These are phyloP conservation scores for Syrphus vitripennis DNA, from an alignment of 2,888 invertebrate genomes.

Conservation along the genomic window DNA sequence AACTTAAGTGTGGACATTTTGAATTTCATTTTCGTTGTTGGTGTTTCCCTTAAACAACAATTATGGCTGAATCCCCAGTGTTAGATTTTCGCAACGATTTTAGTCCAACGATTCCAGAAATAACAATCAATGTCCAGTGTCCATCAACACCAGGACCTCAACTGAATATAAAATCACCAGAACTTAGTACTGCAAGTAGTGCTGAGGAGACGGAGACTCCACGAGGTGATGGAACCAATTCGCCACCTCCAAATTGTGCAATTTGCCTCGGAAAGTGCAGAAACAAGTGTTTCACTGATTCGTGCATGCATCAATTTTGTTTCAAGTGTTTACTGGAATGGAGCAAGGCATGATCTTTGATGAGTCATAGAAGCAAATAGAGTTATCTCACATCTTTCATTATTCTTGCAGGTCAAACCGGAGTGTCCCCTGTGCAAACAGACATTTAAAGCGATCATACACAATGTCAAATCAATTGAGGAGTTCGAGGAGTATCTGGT, in stretches of 20 bases:
- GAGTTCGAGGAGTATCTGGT: conserved; percentile 93
- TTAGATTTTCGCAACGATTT: conserved; percentile 60
- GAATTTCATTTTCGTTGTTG: conserved; percentile 25
- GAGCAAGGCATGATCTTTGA: conserved; percentile 86
- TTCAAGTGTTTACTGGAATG: conserved; percentile 95
- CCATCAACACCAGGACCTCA: conserved; percentile 63
- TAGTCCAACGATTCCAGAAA: conserved; percentile 37
- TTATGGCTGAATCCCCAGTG: conserved; percentile 65
- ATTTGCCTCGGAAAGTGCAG: conserved; percentile 94
- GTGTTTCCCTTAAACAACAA: conserved; percentile 15
- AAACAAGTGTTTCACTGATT: conserved; percentile 95
- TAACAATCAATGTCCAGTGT: conserved; percentile 41
- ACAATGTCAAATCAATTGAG: conserved; percentile 93
- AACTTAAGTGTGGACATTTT: conserved; percentile 7
- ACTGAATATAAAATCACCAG: conserved; percentile 58
- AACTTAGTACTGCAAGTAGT: conserved; percentile 51
- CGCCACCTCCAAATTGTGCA: conserved; percentile 94
- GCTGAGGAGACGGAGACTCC: conserved; percentile 63
- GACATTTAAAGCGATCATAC: conserved; percentile 93
- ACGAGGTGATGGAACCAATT: conserved; percentile 80
- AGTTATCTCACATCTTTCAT: conserved; percentile 27
- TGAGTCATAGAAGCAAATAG: not conserved
- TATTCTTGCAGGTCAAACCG: conserved; percentile 88
- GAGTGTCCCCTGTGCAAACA: conserved; percentile 98
- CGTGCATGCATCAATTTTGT: conserved; percentile 96